A percentile compares a stretch with the other conserved stretches of the same genome.
Evolutionary conservation across 2,797 vertebrate genomes (phyloP).

Genomic region (Cyclura pinguis): DNA sequence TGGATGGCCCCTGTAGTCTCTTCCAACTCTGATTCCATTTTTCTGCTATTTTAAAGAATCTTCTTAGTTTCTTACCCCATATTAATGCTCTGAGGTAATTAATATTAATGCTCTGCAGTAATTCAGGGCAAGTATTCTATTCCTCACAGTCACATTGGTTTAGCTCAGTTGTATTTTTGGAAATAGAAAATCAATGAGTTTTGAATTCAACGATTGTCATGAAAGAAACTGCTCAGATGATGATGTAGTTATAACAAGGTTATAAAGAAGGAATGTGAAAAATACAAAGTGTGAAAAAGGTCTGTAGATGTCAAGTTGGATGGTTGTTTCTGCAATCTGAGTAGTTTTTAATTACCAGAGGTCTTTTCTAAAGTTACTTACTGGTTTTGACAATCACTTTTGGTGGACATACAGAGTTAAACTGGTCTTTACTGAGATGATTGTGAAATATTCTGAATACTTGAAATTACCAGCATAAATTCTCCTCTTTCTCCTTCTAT

Average conservation of each 20-base stretch:
- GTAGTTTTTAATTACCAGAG: not conserved
- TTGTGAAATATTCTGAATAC: not conserved
- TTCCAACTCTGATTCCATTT: not conserved
- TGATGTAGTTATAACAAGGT: too few species aligned
- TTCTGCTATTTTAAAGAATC: not conserved
- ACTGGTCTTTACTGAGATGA: not conserved
- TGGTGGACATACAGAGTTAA: not conserved
- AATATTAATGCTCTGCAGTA: slow-evolving; percentile 1
- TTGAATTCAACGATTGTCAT: too few species aligned
- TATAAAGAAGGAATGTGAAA: too few species aligned
- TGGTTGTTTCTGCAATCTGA: not conserved
- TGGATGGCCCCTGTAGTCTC: too few species aligned
- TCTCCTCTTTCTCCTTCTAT: not conserved
- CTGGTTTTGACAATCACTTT: not conserved
- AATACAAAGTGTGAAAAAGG: not conserved
- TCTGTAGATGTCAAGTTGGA: not conserved
- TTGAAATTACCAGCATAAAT: not conserved
- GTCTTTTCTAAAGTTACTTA: not conserved
- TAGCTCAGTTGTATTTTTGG: not conserved
- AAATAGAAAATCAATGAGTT: too few species aligned
- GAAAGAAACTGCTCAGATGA: too few species aligned
- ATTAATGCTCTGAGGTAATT: too few species aligned
- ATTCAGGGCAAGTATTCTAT: not conserved
- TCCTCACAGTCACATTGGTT: not conserved
- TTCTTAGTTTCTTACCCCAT: not conserved